Conservation (phyloP, 2,888 invertebrate genomes). For the Mactromeris polynyma region DNA sequence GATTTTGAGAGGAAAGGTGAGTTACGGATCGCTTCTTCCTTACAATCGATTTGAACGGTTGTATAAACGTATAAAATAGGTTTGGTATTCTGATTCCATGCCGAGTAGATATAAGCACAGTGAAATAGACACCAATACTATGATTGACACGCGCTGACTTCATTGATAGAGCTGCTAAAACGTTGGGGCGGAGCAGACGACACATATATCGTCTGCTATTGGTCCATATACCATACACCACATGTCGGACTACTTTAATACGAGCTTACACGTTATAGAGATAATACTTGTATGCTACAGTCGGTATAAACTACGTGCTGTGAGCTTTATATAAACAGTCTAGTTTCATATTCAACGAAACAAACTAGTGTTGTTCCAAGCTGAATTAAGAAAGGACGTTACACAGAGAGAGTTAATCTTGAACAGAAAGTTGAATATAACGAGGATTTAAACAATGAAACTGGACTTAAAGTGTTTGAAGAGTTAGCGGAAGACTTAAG, state of each 20-base stretch:
- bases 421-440: conserved; percentile 13
- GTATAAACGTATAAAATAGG: conserved; percentile 57
- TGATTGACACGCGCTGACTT: conserved; percentile 82
- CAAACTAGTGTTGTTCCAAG: conserved; percentile 35
- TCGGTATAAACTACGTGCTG: conserved; percentile 51
- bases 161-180: conserved; percentile 78
- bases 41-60: conserved; percentile 53
- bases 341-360: conserved; percentile 47
- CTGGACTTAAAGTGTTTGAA: conserved; percentile 24
- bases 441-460: conserved; percentile 24
- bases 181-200: conserved; percentile 76
- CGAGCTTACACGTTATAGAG: conserved; percentile 58
- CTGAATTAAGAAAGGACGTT: conserved; percentile 17
- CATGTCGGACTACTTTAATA: conserved; percentile 66
- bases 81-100: conserved; percentile 18
- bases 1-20: conserved; percentile 56
- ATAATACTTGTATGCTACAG: conserved; percentile 64
- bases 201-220: conserved; percentile 54
- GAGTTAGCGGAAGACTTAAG: background rate
- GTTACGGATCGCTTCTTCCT: conserved; percentile 53
- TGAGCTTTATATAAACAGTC: conserved; percentile 35
- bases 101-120: conserved; percentile 48
- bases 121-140: conserved; percentile 75
- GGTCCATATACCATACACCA: conserved; percentile 55
- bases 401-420: background rate